These are phyloP conservation scores for Anniella stebbinsi DNA, from an alignment of 2,797 vertebrate genomes.

Conservation along the genomic window DNA sequence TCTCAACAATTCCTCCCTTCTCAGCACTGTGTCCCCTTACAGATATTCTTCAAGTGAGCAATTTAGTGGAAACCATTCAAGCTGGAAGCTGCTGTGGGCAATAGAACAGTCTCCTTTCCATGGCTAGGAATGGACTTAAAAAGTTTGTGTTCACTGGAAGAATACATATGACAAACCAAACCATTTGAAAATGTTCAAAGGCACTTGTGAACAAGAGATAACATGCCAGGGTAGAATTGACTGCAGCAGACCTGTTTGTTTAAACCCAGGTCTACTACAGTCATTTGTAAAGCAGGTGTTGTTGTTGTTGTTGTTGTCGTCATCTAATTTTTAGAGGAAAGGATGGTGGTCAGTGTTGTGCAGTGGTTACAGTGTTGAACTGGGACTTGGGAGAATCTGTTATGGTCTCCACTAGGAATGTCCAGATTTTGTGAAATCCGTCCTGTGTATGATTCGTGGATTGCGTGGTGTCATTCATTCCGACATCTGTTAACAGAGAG, in stretches of 20 bases:
- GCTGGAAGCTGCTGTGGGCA: neutral
- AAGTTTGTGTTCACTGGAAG: conserved; percentile 35
- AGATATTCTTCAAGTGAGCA: neutral
- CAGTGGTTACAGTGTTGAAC: no score
- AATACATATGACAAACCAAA: conserved; percentile 62
- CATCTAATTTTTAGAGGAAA: neutral
- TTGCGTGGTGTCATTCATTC: no score
- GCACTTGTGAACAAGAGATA: conserved; percentile 32
- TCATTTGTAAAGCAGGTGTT: neutral
- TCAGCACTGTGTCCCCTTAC: neutral
- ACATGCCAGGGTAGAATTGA: no score
- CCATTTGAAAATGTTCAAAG: conserved; percentile 70
- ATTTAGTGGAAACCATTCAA: neutral
- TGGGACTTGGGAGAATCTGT: no score
- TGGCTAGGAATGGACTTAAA: neutral
- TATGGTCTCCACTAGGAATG: no score
- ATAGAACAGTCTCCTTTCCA: conserved; percentile 20
- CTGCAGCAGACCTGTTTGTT: neutral
- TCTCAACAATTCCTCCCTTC: neutral
- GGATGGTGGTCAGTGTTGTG: neutral
- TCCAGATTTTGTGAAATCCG: no score
- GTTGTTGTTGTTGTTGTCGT: neutral
- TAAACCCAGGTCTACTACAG: neutral
- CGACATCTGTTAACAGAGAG: no score
- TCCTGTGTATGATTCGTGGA: no score